Conservation (phyloP, 2,797 vertebrate genomes). For the Rousettus madagascariensis region DNA sequence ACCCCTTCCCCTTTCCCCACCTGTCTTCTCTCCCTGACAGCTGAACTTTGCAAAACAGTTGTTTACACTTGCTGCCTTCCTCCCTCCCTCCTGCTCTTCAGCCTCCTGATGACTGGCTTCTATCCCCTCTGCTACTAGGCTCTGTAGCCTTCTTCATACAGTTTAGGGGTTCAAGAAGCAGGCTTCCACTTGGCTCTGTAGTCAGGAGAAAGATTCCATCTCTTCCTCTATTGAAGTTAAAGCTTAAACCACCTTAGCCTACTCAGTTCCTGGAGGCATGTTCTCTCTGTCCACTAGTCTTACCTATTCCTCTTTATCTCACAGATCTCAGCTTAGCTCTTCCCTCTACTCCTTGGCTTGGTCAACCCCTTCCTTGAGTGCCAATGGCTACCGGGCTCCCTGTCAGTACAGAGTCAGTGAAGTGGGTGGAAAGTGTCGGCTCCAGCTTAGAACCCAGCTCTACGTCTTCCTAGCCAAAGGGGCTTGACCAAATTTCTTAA, state of each 20-base stretch:
- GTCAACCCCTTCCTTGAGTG: background rate
- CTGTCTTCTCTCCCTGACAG: no score
- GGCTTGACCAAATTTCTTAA: background rate
- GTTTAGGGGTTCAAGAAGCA: no score
- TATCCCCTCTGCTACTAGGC: rapidly evolving
- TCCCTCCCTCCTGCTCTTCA: background rate
- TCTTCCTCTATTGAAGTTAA: background rate
- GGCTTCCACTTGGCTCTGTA: background rate
- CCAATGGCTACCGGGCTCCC: background rate
- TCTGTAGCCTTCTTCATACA: rapidly evolving
- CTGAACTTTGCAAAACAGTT: background rate
- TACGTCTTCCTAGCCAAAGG: background rate
- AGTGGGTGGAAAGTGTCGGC: no score
- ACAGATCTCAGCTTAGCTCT: background rate
- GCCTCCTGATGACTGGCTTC: rapidly evolving
- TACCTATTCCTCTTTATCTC: background rate
- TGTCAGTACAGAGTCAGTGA: rapidly evolving
- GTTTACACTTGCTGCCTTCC: background rate
- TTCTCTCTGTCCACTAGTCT: background rate
- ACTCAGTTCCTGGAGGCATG: rapidly evolving
- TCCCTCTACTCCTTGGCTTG: background rate
- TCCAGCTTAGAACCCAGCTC: background rate
- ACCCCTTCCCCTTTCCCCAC: rapidly evolving
- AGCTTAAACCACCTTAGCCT: background rate
- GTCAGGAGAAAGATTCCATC: background rate